phyloP scores from a whole-genome alignment of 2,113 vertebrate genomes.

The Talpa occidentalis region DNA sequence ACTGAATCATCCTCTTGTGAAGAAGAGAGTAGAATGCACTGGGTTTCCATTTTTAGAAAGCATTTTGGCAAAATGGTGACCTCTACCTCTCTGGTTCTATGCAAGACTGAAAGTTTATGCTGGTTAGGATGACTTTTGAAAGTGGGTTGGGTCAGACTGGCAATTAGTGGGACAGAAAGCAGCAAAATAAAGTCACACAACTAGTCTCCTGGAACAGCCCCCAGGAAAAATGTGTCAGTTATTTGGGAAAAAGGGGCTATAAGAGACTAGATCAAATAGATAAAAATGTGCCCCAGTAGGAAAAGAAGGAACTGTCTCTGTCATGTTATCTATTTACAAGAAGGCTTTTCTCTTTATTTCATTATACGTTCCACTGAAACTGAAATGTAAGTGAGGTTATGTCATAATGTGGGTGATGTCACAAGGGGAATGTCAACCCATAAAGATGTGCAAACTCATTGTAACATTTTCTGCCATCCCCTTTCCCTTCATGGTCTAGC shows the following conservation, averaged over 20 bases:
- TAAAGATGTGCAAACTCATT: background rate
- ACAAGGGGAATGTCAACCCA: background rate
- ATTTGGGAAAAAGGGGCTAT: background rate
- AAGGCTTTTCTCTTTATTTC: background rate
- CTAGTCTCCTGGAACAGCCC: background rate
- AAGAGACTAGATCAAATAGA: background rate
- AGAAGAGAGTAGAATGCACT: background rate
- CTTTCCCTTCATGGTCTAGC: no score
- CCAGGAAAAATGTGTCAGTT: background rate
- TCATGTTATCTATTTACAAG: background rate
- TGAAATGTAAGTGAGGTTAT: background rate
- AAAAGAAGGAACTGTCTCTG: background rate
- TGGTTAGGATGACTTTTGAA: background rate
- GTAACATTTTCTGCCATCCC: no score
- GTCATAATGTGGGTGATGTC: background rate
- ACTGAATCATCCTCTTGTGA: background rate
- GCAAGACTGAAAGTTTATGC: background rate
- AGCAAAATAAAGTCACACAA: background rate
- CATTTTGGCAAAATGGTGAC: background rate
- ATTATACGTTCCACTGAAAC: background rate
- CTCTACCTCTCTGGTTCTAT: background rate
- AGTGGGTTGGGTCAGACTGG: background rate
- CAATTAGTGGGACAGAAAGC: background rate
- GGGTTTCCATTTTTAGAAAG: background rate
- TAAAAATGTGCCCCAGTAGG: background rate